phyloP scores from a whole-genome alignment of 2,888 invertebrate genomes.

The Theretra japonica region DNA sequence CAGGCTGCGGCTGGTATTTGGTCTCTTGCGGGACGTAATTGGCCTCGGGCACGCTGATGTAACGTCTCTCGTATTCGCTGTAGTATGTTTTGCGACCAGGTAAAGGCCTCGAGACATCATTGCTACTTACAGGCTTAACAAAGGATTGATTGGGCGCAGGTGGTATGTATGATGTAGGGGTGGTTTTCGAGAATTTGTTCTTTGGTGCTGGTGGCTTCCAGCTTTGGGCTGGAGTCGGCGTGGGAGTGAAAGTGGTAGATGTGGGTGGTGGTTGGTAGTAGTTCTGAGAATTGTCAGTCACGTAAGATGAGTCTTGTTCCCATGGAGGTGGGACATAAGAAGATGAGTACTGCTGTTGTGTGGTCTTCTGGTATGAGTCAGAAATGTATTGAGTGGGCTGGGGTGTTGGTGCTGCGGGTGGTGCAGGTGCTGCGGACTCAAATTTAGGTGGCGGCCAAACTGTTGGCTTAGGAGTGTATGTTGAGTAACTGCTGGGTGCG shows the following conservation, averaged over 20 bases:
- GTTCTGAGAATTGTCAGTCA: constrained; percentile 60
- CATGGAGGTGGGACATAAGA: constrained; percentile 80
- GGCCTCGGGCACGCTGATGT: constrained; percentile 78
- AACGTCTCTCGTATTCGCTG: constrained; percentile 80
- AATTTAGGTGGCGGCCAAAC: constrained; percentile 60
- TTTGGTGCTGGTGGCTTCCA: constrained; percentile 65
- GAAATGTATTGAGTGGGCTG: constrained; percentile 64
- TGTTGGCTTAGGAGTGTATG: constrained; percentile 67
- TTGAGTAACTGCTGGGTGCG: constrained; percentile 53
- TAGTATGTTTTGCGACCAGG: constrained; percentile 79
- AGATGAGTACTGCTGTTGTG: constrained; percentile 68
- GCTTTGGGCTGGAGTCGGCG: constrained; percentile 48
- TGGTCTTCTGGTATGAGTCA: constrained; percentile 65
- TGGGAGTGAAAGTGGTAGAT: constrained; percentile 51
- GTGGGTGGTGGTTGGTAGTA: constrained; percentile 65
- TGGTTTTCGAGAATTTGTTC: constrained; percentile 67
- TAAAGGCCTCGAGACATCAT: constrained; percentile 58
- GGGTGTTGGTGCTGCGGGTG: constrained; percentile 42
- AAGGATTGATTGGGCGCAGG: constrained; percentile 81
- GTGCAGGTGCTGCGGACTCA: constrained; percentile 36
- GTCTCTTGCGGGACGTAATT: constrained; percentile 75
- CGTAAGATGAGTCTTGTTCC: constrained; percentile 75
- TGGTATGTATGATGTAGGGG: constrained; percentile 73
- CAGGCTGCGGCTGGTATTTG: constrained; percentile 75
- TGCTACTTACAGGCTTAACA: constrained; percentile 61